These are phyloP conservation scores for Danionella cerebrum DNA, from an alignment of 2,113 vertebrate genomes.

Conservation along the genomic window DNA sequence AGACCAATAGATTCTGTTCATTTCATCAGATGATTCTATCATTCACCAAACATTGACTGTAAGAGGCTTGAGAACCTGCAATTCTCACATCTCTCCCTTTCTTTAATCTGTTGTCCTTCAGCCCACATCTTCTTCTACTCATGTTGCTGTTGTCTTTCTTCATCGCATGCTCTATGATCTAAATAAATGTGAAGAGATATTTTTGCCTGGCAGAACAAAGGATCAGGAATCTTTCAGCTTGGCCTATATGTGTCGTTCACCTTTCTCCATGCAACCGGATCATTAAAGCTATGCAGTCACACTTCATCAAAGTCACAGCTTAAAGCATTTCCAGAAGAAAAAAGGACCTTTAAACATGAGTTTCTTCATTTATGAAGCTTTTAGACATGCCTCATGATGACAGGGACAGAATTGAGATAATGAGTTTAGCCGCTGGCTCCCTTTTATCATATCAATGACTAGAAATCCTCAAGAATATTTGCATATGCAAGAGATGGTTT, in stretches of 20 bases:
- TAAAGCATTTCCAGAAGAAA: neutral
- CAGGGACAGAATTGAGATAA: constrained; percentile 17
- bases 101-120: neutral
- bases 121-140: neutral
- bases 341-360: neutral
- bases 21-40: neutral
- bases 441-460: constrained; percentile 6
- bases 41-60: neutral
- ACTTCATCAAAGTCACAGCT: neutral
- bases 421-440: constrained; percentile 2
- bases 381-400: neutral
- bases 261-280: neutral
- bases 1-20: neutral
- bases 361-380: constrained; percentile 15
- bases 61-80: neutral
- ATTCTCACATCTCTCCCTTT: neutral
- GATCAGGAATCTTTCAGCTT: neutral
- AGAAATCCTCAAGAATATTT: neutral
- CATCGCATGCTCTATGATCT: neutral
- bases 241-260: neutral
- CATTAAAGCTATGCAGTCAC: neutral
- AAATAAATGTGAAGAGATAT: neutral
- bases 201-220: neutral
- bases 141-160: neutral
- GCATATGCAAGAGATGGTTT: constrained; percentile 3